Percentiles rank a stretch among this genome's conserved stretches.
phyloP scores from a whole-genome alignment of 2,888 invertebrate species.

The Harmothoe impar region DNA sequence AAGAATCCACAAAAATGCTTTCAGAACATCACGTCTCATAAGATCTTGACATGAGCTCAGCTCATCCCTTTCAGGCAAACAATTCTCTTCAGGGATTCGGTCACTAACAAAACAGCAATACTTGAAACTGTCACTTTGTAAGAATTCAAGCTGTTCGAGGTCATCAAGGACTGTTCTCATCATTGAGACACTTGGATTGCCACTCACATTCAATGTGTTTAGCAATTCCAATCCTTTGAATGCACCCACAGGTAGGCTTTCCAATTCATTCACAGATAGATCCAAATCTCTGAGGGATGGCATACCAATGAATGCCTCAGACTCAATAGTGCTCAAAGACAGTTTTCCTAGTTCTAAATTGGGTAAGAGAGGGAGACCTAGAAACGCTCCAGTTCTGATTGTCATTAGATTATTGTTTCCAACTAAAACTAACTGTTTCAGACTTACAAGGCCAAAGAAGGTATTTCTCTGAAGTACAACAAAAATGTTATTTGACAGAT shows the following conservation, averaged over 20 bases:
- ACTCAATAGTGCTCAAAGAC: neutral
- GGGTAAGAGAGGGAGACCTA: neutral
- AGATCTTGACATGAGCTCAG: constrained; percentile 74
- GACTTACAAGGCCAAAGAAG: constrained; percentile 27
- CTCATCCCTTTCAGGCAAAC: constrained; percentile 73
- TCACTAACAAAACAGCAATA: constrained; percentile 64
- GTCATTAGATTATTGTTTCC: constrained; percentile 7
- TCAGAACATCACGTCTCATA: constrained; percentile 70
- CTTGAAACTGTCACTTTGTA: constrained; percentile 61
- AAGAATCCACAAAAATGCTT: constrained; percentile 71
- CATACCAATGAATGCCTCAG: constrained; percentile 44
- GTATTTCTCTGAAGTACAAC: neutral
- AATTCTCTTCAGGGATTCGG: constrained; percentile 69
- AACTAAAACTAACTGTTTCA: neutral
- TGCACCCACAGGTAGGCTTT: neutral
- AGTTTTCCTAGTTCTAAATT: neutral
- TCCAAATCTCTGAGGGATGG: constrained; percentile 26
- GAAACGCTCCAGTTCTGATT: constrained; percentile 53
- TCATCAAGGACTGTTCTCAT: neutral
- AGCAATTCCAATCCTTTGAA: constrained; percentile 14
- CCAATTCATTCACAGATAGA: constrained; percentile 18
- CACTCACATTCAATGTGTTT: constrained; percentile 1
- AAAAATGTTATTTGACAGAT: constrained; percentile 54
- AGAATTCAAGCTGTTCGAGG: constrained; percentile 45
- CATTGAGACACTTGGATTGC: constrained; percentile 10